Conservation (phyloP, 2,113 vertebrate species). For the Miniopterus natalensis region DNA sequence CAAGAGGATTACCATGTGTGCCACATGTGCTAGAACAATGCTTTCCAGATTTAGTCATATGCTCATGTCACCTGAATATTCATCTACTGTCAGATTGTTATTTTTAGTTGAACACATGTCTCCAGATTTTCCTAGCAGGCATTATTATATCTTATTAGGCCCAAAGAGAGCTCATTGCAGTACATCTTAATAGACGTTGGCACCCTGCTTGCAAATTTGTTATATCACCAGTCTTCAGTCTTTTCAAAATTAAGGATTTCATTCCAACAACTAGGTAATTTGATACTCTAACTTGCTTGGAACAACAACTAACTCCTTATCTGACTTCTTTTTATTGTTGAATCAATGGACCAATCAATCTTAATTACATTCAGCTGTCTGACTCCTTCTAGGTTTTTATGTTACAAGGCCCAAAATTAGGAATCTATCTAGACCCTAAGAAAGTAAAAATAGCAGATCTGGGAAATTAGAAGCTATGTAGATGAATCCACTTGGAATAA, state of each 20-base stretch:
- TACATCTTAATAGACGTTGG: not conserved
- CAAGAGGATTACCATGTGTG: not conserved
- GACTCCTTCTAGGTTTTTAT: constrained; percentile 24
- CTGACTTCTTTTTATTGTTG: constrained; percentile 57
- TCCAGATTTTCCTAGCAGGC: not conserved
- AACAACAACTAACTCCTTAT: constrained; percentile 9
- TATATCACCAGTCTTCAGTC: constrained; percentile 30
- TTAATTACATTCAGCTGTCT: constrained; percentile 66
- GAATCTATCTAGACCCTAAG: constrained; percentile 33
- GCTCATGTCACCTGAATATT: not conserved
- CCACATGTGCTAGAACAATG: not conserved
- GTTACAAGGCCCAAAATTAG: constrained; percentile 27
- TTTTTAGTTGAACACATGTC: not conserved
- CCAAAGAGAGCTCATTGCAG: not conserved
- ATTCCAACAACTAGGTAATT: constrained; percentile 39
- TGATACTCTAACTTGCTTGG: constrained; percentile 22
- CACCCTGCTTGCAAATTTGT: not conserved
- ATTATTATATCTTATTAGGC: not conserved
- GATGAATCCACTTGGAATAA: constrained; percentile 24
- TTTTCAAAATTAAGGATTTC: constrained; percentile 32
- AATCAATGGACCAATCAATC: constrained; percentile 10
- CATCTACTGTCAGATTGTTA: not conserved
- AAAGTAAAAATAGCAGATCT: constrained; percentile 53
- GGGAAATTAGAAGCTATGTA: not conserved
- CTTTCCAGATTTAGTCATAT: not conserved